Evolutionary conservation across 2,888 invertebrate species (phyloP).

Genomic region (Amblyjoppa proteus): DNA sequence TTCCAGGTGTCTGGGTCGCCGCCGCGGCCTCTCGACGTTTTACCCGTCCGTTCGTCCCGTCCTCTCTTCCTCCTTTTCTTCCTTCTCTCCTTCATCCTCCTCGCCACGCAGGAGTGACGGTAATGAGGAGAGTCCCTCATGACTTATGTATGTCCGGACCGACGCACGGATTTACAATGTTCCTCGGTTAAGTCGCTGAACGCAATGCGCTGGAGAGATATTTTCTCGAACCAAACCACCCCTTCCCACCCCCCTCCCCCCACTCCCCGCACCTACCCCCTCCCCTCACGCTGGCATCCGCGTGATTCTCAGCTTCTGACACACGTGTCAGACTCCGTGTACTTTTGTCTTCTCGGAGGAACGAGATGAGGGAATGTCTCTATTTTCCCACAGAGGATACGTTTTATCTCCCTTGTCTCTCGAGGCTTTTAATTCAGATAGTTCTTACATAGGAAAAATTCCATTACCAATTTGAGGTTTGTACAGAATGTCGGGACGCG

Average conservation of each 20-base stretch:
- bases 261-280: neutral
- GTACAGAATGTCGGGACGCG: neutral
- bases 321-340: slow-evolving; percentile 29
- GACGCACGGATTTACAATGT: slow-evolving; percentile 68
- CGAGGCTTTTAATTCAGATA: slow-evolving; percentile 15
- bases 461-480: slow-evolving; percentile 38
- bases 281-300: slow-evolving; percentile 15
- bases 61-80: slow-evolving; percentile 18
- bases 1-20: slow-evolving; percentile 66
- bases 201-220: slow-evolving; percentile 23
- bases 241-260: neutral
- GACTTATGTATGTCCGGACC: slow-evolving; percentile 67
- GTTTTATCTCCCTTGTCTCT: slow-evolving; percentile 13
- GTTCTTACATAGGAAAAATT: slow-evolving; percentile 37
- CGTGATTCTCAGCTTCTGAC: slow-evolving; percentile 47
- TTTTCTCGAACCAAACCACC: slow-evolving; percentile 34
- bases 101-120: slow-evolving; percentile 67
- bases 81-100: slow-evolving; percentile 49
- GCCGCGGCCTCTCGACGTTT: slow-evolving; percentile 36
- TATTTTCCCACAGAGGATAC: slow-evolving; percentile 55
- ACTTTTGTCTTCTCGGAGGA: slow-evolving; percentile 52
- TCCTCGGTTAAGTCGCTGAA: slow-evolving; percentile 53
- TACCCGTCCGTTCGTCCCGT: slow-evolving; percentile 29
- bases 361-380: slow-evolving; percentile 44
- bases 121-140: slow-evolving; percentile 69